Conservation (phyloP, 2,113 vertebrate species). For the Poeciliopsis turrubarensis region DNA sequence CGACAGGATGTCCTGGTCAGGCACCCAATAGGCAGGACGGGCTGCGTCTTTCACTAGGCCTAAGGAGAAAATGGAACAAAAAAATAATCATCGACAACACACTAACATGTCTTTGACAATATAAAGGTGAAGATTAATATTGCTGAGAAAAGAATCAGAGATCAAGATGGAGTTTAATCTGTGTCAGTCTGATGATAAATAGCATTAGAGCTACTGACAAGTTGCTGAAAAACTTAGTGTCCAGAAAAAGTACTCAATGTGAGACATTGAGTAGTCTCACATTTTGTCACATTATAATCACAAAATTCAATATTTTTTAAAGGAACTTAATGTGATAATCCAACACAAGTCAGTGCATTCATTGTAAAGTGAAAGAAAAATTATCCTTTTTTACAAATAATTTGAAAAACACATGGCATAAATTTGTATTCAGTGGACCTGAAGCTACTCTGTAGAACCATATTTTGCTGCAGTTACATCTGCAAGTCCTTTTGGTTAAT, state of each 20-base stretch:
- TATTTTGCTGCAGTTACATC: no score
- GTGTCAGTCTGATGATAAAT: neutral
- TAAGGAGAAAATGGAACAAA: constrained; percentile 47
- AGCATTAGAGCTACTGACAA: no score
- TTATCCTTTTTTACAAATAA: no score
- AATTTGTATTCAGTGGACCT: no score
- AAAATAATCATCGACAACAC: neutral
- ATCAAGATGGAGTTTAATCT: neutral
- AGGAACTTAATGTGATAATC: neutral
- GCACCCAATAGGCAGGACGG: constrained; percentile 97
- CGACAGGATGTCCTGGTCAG: constrained; percentile 94
- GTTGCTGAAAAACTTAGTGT: no score
- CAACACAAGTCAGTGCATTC: neutral
- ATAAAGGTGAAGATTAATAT: neutral
- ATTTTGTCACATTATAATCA: neutral
- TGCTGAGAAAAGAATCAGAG: neutral
- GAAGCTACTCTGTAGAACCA: no score
- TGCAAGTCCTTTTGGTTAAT: no score
- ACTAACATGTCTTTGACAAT: neutral
- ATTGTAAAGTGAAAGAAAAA: no score
- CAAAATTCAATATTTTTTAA: neutral
- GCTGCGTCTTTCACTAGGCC: constrained; percentile 97
- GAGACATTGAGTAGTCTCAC: neutral
- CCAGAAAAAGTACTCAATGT: no score
- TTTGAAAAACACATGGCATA: no score